Percentiles rank a stretch among this genome's conserved stretches.
phyloP scores from a whole-genome alignment of 1,140 invertebrate species.

The Drosophila repletoides region DNA sequence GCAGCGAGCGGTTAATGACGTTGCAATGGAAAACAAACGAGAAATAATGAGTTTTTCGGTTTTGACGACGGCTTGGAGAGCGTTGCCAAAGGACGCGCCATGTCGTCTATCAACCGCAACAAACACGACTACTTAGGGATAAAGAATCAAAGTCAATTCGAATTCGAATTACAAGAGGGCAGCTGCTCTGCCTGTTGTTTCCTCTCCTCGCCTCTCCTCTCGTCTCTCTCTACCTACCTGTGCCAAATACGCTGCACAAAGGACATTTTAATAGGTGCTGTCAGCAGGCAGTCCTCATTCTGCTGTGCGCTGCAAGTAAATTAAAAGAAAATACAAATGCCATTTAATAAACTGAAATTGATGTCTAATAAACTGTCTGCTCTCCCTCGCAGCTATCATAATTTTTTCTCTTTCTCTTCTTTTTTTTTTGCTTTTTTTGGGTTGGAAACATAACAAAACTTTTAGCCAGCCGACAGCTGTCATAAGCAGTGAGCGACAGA shows the following conservation, averaged over 20 bases:
- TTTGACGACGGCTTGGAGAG: constrained; percentile 20
- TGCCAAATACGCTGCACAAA: constrained; percentile 43
- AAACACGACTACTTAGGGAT: constrained; percentile 24
- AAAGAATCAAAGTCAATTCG: constrained; percentile 68
- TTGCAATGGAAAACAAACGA: constrained; percentile 77
- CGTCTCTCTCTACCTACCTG: too few relatives aligned
- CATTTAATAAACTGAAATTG: constrained; percentile 35
- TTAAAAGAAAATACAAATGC: constrained; percentile 71
- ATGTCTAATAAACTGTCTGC: constrained; percentile 60
- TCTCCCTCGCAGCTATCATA: too few relatives aligned
- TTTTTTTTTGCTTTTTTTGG: constrained; percentile 8
- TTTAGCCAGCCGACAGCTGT: constrained; percentile 62
- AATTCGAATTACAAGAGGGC: too few relatives aligned
- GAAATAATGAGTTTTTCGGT: constrained; percentile 75
- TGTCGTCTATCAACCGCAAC: constrained; percentile 75
- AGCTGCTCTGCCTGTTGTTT: constrained; percentile 45
- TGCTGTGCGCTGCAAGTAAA: constrained; percentile 36
- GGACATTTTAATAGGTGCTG: constrained; percentile 72
- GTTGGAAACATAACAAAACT: constrained; percentile 47
- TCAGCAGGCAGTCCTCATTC: constrained; percentile 59
- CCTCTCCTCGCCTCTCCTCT: too few relatives aligned
- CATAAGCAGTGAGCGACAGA: constrained; percentile 58
- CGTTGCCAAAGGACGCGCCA: constrained; percentile 44
- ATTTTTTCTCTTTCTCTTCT: background rate
- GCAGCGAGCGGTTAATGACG: constrained; percentile 68